These are phyloP conservation scores for Eulemur mongoz DNA, from an alignment of 2,797 vertebrate species.

Conservation along the genomic window DNA sequence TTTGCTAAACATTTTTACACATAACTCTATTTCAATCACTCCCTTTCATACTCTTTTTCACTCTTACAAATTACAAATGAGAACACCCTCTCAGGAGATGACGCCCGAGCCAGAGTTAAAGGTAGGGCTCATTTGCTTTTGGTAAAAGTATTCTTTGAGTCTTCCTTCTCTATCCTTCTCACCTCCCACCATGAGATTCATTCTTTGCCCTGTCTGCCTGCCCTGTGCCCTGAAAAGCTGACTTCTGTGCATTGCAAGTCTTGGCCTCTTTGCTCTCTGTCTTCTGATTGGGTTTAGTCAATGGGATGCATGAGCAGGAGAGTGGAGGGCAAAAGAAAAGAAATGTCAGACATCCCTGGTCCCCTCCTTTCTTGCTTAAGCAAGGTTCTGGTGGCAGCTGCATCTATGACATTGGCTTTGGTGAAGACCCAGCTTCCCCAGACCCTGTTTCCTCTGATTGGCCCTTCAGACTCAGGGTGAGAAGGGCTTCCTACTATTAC, in stretches of 20 bases:
- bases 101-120: background rate
- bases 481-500: background rate
- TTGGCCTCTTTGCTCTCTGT: background rate
- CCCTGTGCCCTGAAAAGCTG: background rate
- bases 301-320: background rate
- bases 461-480: accelerated
- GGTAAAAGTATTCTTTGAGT: background rate
- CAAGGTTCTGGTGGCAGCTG: background rate
- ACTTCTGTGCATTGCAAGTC: background rate
- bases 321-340: background rate
- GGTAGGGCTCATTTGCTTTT: background rate
- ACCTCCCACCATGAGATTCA: background rate
- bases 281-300: background rate
- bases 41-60: background rate
- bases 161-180: background rate
- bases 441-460: background rate
- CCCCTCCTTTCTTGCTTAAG: background rate
- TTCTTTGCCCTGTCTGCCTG: background rate
- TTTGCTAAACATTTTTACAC: background rate
- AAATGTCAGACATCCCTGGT: background rate
- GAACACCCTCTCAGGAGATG: background rate
- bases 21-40: background rate
- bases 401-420: background rate
- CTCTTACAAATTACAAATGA: background rate
- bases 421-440: background rate